Evolutionary conservation across 1,140 invertebrate genomes (phyloP).

Genomic region (Oreohelix idahoensis): DNA sequence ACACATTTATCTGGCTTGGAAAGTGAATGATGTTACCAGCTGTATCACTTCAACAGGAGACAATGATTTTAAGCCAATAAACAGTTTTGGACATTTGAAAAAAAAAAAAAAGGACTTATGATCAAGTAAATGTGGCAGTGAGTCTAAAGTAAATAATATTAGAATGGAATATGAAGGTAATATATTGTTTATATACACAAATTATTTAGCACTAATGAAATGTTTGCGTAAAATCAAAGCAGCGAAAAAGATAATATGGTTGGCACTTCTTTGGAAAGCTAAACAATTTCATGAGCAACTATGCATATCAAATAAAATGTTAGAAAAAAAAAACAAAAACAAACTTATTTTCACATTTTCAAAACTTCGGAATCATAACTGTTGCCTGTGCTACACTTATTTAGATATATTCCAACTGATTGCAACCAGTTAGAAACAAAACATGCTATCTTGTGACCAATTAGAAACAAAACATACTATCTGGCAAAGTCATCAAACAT

Average conservation of each 20-base stretch:
- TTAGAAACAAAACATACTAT: background rate
- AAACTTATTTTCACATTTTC: background rate
- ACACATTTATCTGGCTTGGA: too few species aligned
- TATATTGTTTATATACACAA: background rate
- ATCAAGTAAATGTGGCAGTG: background rate
- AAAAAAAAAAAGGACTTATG: background rate
- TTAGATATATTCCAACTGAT: background rate
- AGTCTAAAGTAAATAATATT: background rate
- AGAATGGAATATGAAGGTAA: background rate
- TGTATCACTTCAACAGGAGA: too few species aligned
- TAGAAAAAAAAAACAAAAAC: background rate
- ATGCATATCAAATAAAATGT: background rate
- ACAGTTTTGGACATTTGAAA: background rate
- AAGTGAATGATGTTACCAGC: too few species aligned
- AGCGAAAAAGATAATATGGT: background rate
- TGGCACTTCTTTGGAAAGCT: slow-evolving; percentile 7
- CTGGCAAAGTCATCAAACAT: slow-evolving; percentile 81
- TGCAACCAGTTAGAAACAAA: background rate
- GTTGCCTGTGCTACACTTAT: background rate
- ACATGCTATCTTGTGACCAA: background rate
- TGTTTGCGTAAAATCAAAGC: background rate
- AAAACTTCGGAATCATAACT: background rate
- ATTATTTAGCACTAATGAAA: background rate
- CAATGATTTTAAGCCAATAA: too few species aligned
- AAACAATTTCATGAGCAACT: slow-evolving; percentile 6